phyloP scores from a whole-genome alignment of 2,888 invertebrate species.

The Calliphora vomitoria region DNA sequence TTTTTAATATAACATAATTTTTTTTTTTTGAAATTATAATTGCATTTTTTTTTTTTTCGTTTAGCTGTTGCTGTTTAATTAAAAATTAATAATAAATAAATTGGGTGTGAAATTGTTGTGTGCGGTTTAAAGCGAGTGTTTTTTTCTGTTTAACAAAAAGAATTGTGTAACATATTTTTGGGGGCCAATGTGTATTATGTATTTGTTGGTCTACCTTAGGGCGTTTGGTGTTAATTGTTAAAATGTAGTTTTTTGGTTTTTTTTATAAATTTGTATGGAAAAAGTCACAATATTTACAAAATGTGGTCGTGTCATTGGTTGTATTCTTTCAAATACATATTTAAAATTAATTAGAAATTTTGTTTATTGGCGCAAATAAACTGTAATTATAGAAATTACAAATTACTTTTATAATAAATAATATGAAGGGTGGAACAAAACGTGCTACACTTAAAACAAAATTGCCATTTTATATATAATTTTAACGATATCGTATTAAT shows the following conservation, averaged over 20 bases:
- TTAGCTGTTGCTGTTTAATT: conserved; percentile 34
- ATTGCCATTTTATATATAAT: no score
- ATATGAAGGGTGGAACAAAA: no score
- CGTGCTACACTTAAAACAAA: no score
- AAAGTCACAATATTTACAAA: conserved; percentile 23
- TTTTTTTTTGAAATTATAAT: no score
- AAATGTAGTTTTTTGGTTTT: not conserved
- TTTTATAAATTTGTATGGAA: not conserved
- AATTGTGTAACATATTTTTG: not conserved
- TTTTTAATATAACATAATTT: no score
- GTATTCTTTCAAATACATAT: not conserved
- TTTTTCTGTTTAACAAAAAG: not conserved
- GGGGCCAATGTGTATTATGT: not conserved
- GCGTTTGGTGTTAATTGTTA: not conserved
- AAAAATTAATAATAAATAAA: conserved; percentile 54
- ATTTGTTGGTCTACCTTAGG: not conserved
- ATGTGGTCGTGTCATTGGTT: not conserved
- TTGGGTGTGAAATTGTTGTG: conserved; percentile 52
- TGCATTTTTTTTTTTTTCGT: not conserved
- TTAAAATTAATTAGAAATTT: conserved; percentile 10
- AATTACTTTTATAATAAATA: no score
- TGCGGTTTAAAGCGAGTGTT: conserved; percentile 15
- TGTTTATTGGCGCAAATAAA: not conserved
- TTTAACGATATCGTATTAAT: no score
- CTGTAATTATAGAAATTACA: not conserved